Evolutionary conservation across 2,888 invertebrate species (phyloP).

Genomic region (Drosophila tanythrix): DNA sequence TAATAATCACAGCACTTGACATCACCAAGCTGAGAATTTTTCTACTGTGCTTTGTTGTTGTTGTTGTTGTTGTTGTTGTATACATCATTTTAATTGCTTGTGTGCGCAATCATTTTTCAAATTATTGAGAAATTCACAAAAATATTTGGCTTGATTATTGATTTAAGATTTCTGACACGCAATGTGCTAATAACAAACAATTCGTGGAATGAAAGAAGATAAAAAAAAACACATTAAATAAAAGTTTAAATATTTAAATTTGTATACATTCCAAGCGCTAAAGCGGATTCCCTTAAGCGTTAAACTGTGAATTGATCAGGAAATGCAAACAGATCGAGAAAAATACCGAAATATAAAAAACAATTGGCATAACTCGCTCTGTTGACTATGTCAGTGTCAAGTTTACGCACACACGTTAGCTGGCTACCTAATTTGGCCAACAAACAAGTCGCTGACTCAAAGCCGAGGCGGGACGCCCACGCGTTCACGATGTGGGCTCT

Average conservation of each 20-base stretch:
- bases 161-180: conserved; percentile 39
- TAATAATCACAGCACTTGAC: conserved; percentile 47
- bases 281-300: conserved; percentile 33
- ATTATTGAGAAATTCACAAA: conserved; percentile 43
- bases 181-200: conserved; percentile 33
- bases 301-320: conserved; percentile 29
- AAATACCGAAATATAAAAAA: not conserved
- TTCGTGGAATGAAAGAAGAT: conserved; percentile 14
- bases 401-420: conserved; percentile 52
- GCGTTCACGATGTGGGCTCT: conserved; percentile 31
- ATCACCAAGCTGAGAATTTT: conserved; percentile 56
- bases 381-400: conserved; percentile 66
- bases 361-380: conserved; percentile 25
- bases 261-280: conserved; percentile 16
- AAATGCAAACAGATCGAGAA: conserved; percentile 40
- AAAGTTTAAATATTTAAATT: conserved; percentile 1
- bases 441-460: conserved; percentile 39
- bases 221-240: not conserved
- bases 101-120: conserved; percentile 44
- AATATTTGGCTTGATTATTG: conserved; percentile 57
- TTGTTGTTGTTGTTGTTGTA: conserved; percentile 7
- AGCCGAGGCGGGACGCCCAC: conserved; percentile 39
- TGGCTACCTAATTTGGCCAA: conserved; percentile 52
- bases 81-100: conserved; percentile 47
- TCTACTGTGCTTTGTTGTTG: not conserved